Conservation (phyloP, 2,113 vertebrate species). For the Rhea pennata region DNA sequence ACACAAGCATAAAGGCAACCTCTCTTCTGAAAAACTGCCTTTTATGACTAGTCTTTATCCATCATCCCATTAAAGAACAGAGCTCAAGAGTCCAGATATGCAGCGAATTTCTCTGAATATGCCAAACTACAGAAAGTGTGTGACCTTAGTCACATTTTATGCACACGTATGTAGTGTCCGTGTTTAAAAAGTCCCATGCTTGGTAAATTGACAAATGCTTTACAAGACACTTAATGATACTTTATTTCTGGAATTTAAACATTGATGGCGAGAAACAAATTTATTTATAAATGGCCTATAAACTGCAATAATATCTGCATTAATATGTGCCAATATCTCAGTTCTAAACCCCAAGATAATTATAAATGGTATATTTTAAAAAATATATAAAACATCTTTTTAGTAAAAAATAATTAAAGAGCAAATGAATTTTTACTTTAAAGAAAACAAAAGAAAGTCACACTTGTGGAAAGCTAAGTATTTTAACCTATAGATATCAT, state of each 20-base stretch:
- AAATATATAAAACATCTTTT: background rate
- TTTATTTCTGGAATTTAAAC: background rate
- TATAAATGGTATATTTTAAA: background rate
- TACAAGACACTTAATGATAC: background rate
- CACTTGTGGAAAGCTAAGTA: background rate
- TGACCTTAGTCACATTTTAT: background rate
- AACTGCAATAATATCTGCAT: background rate
- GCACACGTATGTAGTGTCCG: background rate
- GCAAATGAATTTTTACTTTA: background rate
- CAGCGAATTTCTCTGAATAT: background rate
- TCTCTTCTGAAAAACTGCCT: background rate
- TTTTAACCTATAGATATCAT: background rate
- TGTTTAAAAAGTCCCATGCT: background rate
- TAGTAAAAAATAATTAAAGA: background rate
- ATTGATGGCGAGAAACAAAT: background rate
- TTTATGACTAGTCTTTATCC: background rate
- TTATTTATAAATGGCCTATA: background rate
- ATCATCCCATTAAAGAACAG: background rate
- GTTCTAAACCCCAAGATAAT: background rate
- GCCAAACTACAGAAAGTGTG: background rate
- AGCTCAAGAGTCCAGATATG: fast-evolving
- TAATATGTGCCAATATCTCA: background rate
- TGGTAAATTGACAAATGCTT: background rate
- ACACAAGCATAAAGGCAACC: background rate
- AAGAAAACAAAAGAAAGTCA: background rate